Evolutionary conservation across 2,888 invertebrate genomes (phyloP).

Genomic region (Chydorus sphaericus): DNA sequence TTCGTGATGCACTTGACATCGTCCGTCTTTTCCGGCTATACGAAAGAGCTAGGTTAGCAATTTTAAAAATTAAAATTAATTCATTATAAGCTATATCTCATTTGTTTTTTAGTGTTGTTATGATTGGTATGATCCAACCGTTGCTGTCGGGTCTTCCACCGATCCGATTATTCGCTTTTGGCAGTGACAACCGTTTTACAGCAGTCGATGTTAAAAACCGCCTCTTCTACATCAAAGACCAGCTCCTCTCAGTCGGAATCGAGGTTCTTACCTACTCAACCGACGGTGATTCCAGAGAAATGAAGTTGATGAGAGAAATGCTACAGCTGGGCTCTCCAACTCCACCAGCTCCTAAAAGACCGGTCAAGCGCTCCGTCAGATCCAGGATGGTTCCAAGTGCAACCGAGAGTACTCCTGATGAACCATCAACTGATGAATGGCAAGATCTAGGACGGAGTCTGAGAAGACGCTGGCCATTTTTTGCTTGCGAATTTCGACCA

Average conservation of each 20-base stretch:
- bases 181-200: slow-evolving; percentile 3
- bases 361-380: background rate
- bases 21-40: background rate
- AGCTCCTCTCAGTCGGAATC: background rate
- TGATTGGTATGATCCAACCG: slow-evolving; percentile 2
- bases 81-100: background rate
- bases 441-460: background rate
- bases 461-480: background rate
- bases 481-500: background rate
- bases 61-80: background rate
- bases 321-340: background rate
- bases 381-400: too few relatives aligned
- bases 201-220: background rate
- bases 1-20: background rate
- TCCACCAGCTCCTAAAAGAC: background rate
- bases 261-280: background rate
- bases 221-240: background rate
- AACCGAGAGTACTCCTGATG: too few relatives aligned
- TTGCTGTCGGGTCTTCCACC: background rate
- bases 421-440: too few relatives aligned
- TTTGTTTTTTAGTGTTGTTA: background rate
- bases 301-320: background rate
- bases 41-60: too few relatives aligned
- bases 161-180: background rate
- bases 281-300: slow-evolving; percentile 8